Base-by-base conservation (phyloP, 2,888 invertebrate species). In the Leptinotarsa rubiginosa region DNA sequence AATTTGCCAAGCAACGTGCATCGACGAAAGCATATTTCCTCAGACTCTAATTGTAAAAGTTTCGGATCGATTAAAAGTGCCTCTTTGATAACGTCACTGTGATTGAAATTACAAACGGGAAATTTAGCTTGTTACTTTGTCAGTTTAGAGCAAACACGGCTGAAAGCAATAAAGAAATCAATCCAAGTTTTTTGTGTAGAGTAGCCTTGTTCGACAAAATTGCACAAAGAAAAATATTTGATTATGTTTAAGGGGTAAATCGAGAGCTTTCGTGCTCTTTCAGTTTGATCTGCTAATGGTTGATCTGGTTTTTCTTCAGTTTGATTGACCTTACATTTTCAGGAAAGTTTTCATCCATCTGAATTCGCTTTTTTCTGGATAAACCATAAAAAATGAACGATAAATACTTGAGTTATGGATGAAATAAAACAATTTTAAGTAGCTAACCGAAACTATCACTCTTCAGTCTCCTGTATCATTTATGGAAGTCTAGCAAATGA, bases 41-140 rank as follows among this genome's bases (percentile, higher is more conserved):
- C 56, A 56, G 22, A 25, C 56, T 56, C 22, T 67, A 20, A 67
- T 67, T 50, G 66, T 49, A 31, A 67, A 67, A 67, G 47, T 67
- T 67, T 20, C 16, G 13, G 22, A 65, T 49, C 65, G 49, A 65
- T 65, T 18, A 65, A 47, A 65, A 47, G 47, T 20, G 22, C 15
- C 25, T 47, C 47, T 65, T 65, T 65, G 65, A 65, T 49, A 47
- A 25, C 4, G 65, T 65, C 47, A 18, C 22, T n/a, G 47, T 47
- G 65, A 65, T 49, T 65, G 5, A 65, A 22, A 65, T 65, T 65
- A 25, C 49, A 13, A 65, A 49, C 65, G 47, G 41, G 65, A 65
- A 65, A 56, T 56, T 56, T 16, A 65, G 49, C 47, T 20, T 62
- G 47, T 47, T 62, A 56, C 25, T 69, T 69, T 54, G 18, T 69